A percentile compares a stretch with the other conserved stretches of the same genome.
Conservation (phyloP, 2,797 vertebrate genomes). For the Carapus acus region DNA sequence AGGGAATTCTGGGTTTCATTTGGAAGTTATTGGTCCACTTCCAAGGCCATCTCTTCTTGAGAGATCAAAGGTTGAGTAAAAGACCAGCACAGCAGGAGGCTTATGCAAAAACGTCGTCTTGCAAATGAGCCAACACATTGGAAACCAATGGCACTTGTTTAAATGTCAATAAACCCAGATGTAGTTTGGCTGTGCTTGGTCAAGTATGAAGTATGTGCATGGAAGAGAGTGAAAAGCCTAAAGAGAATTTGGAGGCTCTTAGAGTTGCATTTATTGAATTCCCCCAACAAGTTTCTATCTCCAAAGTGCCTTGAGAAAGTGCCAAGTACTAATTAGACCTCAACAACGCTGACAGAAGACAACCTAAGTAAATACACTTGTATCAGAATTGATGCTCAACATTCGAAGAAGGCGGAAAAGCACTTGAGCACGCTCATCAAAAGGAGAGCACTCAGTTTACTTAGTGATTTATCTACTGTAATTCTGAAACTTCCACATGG, state of each 20-base stretch:
- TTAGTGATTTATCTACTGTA: too few species aligned
- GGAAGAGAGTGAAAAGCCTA: slow-evolving; percentile 25
- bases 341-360: neutral
- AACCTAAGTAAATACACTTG: too few species aligned
- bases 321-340: neutral
- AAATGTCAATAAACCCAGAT: slow-evolving; percentile 66
- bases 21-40: slow-evolving; percentile 74
- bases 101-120: slow-evolving; percentile 70
- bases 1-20: slow-evolving; percentile 74
- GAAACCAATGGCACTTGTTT: slow-evolving; percentile 57
- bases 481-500: neutral
- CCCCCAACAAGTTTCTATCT: slow-evolving; percentile 5
- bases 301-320: too few species aligned
- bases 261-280: slow-evolving; percentile 56
- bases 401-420: too few species aligned
- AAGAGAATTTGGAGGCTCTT: slow-evolving; percentile 43
- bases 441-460: too few species aligned
- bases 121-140: slow-evolving; percentile 51
- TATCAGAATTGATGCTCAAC: too few species aligned
- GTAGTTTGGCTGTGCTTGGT: slow-evolving; percentile 63
- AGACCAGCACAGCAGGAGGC: slow-evolving; percentile 71
- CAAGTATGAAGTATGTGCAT: slow-evolving; percentile 65
- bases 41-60: slow-evolving; percentile 70
- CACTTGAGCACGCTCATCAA: too few species aligned
- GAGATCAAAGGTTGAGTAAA: slow-evolving; percentile 74